Percentiles rank a stretch among this genome's conserved stretches.
Conservation (phyloP, 2,797 vertebrate species). For the Xenentodon cancila region DNA sequence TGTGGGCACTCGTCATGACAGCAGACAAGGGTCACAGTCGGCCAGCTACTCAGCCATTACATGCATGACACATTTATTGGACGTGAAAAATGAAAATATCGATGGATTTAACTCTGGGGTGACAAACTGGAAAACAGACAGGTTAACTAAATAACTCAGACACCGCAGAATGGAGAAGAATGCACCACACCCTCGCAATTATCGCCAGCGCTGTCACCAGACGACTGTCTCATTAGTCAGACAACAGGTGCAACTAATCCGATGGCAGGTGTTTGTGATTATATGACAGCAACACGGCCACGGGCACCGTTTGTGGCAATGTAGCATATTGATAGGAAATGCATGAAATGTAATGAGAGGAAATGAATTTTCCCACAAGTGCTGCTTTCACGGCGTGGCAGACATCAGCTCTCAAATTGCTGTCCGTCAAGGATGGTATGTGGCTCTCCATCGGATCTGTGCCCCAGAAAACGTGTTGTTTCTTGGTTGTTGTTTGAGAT, state of each 20-base stretch:
- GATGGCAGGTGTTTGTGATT: constrained; percentile 65
- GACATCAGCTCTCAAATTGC: constrained; percentile 21
- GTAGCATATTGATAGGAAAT: constrained; percentile 33
- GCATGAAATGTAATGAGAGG: constrained; percentile 45
- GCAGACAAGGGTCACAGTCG: constrained; percentile 51
- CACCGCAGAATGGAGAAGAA: constrained; percentile 7
- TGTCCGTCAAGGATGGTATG: constrained; percentile 16
- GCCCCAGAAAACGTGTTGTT: too few species aligned
- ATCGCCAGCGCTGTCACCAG: constrained; percentile 42
- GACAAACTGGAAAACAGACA: constrained; percentile 23
- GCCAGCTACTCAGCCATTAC: constrained; percentile 40
- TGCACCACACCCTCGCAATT: neutral
- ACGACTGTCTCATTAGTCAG: constrained; percentile 33
- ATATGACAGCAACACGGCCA: constrained; percentile 32
- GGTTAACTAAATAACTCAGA: constrained; percentile 42
- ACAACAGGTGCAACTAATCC: constrained; percentile 64
- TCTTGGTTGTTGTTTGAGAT: too few species aligned
- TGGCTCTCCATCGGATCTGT: constrained; percentile 2
- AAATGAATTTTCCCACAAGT: constrained; percentile 1
- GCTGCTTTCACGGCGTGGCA: constrained; percentile 3
- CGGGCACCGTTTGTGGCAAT: constrained; percentile 20
- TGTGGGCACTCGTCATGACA: constrained; percentile 23
- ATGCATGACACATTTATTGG: constrained; percentile 68
- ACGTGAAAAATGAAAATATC: constrained; percentile 66
- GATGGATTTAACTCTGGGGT: constrained; percentile 53